A percentile compares a stretch with the other conserved stretches of the same genome.
phyloP scores from a whole-genome alignment of 2,113 vertebrate species.

The Xerus inauris region DNA sequence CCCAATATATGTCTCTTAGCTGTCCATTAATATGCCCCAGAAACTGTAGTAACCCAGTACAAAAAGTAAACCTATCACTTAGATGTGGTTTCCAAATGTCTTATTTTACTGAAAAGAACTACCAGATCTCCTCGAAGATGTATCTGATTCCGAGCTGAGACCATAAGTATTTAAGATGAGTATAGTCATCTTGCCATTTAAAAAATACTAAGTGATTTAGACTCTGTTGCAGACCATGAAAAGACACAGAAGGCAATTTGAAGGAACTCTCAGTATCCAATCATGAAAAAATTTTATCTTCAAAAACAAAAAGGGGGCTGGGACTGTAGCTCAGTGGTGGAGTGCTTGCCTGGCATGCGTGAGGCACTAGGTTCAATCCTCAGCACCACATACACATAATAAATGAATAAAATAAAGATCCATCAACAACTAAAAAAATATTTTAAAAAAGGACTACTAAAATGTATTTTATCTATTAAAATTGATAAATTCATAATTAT shows the following conservation, averaged over 20 bases:
- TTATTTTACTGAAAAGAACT: slow-evolving; percentile 17
- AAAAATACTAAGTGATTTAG: background rate
- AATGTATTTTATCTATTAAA: slow-evolving; percentile 27
- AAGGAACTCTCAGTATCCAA: slow-evolving; percentile 6
- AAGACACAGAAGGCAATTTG: slow-evolving; percentile 6
- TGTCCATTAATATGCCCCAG: background rate
- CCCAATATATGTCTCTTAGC: background rate
- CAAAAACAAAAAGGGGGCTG: no score
- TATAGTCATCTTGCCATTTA: background rate
- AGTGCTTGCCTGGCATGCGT: no score
- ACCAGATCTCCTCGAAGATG: background rate
- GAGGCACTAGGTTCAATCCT: no score
- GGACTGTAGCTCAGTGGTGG: no score
- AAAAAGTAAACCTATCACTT: background rate
- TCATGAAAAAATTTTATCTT: background rate
- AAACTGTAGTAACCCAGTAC: background rate
- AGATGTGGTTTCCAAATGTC: slow-evolving; percentile 17
- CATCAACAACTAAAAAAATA: no score
- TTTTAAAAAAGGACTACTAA: background rate
- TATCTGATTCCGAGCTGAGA: background rate
- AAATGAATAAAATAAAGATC: no score
- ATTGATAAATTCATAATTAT: slow-evolving; percentile 15
- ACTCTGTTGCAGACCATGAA: background rate
- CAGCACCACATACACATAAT: no score
- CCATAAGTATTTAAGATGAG: background rate